A percentile compares a stretch with the other conserved stretches of the same genome.
Conservation (phyloP, 2,888 invertebrate genomes). For the Synanthedon formicaeformis region DNA sequence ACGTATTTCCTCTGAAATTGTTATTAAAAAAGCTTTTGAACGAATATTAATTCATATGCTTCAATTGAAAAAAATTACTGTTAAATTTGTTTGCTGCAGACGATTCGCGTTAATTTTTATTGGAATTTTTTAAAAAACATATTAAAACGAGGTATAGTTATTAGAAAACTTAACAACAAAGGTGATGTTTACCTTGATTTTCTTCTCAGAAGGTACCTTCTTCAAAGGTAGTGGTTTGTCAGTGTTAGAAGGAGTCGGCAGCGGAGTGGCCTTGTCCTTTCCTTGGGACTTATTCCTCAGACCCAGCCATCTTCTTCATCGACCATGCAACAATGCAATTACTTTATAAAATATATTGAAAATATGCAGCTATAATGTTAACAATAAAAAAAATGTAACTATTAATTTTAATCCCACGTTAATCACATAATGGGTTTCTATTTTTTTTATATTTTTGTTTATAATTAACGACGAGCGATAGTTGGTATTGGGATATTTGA, state of each 20-base stretch:
- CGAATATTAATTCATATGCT: too few species aligned
- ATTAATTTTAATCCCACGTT: too few species aligned
- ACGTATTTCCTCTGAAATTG: too few species aligned
- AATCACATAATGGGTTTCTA: too few species aligned
- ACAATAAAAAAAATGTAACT: too few species aligned
- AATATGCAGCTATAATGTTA: background rate
- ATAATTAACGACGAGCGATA: too few species aligned
- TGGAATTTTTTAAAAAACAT: background rate
- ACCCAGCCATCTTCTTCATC: slow-evolving; percentile 90
- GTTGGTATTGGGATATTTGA: too few species aligned
- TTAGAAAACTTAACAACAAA: background rate
- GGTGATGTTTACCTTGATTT: slow-evolving; percentile 77
- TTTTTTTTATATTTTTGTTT: too few species aligned
- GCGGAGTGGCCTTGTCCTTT: slow-evolving; percentile 80
- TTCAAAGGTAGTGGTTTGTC: slow-evolving; percentile 74
- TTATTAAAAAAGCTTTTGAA: too few species aligned
- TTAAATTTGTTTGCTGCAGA: too few species aligned
- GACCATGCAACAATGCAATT: slow-evolving; percentile 16
- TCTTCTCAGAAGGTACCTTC: slow-evolving; percentile 86
- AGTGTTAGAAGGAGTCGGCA: slow-evolving; percentile 50
- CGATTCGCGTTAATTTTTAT: too few species aligned
- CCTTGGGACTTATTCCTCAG: slow-evolving; percentile 88
- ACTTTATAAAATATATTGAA: slow-evolving; percentile 8
- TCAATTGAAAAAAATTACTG: too few species aligned
- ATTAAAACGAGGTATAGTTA: background rate